Conservation (phyloP, 1,140 invertebrate genomes). For the Argopecten irradians region DNA sequence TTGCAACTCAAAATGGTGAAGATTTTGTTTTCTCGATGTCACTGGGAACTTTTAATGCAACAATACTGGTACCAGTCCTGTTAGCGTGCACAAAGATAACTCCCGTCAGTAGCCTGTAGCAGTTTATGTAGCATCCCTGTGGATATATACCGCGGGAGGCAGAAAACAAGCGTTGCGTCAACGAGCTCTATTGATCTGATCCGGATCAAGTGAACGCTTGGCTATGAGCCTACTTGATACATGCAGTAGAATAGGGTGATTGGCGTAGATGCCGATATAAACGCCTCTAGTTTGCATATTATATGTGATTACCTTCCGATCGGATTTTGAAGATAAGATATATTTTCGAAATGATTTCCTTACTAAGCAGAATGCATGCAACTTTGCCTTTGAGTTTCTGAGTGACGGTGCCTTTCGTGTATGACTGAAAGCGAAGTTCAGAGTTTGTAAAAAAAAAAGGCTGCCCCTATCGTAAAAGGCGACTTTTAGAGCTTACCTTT, state of each 20-base stretch:
- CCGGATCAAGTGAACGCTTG: conserved; percentile 14
- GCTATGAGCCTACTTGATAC: conserved; percentile 8
- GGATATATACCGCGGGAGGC: not conserved
- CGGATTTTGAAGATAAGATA: conserved; percentile 21
- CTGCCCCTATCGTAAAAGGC: too few species aligned
- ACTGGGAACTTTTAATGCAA: not conserved
- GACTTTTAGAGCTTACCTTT: too few species aligned
- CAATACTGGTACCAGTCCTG: not conserved
- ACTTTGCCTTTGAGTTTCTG: too few species aligned
- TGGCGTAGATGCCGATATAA: conserved; percentile 14
- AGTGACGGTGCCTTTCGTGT: not conserved
- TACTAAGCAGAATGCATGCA: conserved; percentile 5
- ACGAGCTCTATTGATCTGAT: conserved; percentile 4
- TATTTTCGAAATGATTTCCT: conserved; percentile 18
- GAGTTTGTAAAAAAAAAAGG: too few species aligned
- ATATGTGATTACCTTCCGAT: conserved; percentile 2
- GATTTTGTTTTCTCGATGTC: too few species aligned
- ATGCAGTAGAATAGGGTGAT: not conserved
- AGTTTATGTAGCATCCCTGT: not conserved
- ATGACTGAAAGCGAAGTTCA: not conserved
- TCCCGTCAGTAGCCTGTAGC: not conserved
- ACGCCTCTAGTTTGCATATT: conserved; percentile 21
- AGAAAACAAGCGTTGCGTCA: conserved; percentile 15
- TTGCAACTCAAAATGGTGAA: too few species aligned
- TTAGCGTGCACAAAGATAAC: not conserved